phyloP scores from a whole-genome alignment of 2,888 invertebrate species.

The Malthinus flaveolus region DNA sequence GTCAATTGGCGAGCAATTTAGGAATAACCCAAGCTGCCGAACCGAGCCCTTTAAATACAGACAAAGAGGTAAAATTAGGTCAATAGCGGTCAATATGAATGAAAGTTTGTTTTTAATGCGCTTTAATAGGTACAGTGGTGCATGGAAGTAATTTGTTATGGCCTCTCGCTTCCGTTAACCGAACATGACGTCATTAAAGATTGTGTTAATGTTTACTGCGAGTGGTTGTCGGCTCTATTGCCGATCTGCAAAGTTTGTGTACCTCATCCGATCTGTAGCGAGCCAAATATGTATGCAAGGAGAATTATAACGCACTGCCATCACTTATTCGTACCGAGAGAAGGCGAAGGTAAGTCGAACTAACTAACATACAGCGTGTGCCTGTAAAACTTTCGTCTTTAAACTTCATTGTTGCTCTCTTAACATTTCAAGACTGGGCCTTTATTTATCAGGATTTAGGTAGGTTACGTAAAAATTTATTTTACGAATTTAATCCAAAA shows the following conservation, averaged over 20 bases:
- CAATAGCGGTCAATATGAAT: too few species aligned
- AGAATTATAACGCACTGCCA: conserved; percentile 92
- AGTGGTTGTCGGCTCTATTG: conserved; percentile 90
- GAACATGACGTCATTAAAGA: conserved; percentile 95
- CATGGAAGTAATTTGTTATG: conserved; percentile 87
- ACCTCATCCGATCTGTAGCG: conserved; percentile 84
- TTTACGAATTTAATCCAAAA: too few species aligned
- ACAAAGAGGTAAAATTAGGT: conserved; percentile 71
- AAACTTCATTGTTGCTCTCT: conserved; percentile 34
- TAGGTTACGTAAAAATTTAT: conserved; percentile 52
- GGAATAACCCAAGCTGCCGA: conserved; percentile 79
- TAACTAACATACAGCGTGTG: neutral
- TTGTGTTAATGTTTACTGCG: conserved; percentile 95
- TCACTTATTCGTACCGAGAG: conserved; percentile 91
- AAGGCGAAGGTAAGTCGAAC: conserved; percentile 80
- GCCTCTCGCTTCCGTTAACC: conserved; percentile 83
- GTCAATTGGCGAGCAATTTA: conserved; percentile 71
- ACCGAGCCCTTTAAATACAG: conserved; percentile 80
- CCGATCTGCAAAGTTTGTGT: conserved; percentile 84
- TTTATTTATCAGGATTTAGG: conserved; percentile 88
- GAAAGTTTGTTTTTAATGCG: neutral
- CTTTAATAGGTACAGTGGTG: conserved; percentile 78
- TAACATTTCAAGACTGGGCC: conserved; percentile 79
- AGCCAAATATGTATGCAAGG: conserved; percentile 87
- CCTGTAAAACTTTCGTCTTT: neutral